Conservation (phyloP, 2,797 vertebrate genomes). For the Thaleichthys pacificus region DNA sequence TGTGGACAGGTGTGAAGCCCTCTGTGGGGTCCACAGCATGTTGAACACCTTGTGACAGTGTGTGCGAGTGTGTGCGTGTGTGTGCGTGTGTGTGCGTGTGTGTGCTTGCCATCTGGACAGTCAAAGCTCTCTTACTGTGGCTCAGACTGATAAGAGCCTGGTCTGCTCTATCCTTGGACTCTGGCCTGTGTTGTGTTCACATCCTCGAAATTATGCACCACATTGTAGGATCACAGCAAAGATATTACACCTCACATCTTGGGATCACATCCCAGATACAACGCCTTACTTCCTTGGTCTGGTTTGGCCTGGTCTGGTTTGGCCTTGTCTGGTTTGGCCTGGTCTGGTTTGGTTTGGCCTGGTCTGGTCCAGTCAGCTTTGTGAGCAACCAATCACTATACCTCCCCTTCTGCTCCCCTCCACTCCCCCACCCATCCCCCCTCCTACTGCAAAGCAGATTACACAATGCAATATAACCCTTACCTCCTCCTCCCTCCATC, state of each 20-base stretch:
- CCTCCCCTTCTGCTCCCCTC: conserved; percentile 53
- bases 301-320: neutral
- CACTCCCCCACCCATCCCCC: conserved; percentile 49
- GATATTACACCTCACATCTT: no score
- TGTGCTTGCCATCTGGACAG: conserved; percentile 2
- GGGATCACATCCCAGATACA: no score
- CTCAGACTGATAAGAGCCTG: conserved; percentile 2
- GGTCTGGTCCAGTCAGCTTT: conserved; percentile 13
- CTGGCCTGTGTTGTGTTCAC: neutral
- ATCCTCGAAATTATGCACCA: no score
- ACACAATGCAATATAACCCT: conserved; percentile 76
- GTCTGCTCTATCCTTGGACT: neutral
- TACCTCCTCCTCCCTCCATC: conserved; percentile 31
- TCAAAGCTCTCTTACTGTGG: neutral
- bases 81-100: conserved; percentile 4
- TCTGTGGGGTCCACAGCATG: neutral
- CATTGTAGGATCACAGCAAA: no score
- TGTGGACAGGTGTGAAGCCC: neutral
- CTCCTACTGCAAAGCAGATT: conserved; percentile 74
- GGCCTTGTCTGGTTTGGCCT: neutral
- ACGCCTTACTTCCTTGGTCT: neutral
- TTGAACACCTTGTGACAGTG: neutral
- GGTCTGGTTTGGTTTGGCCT: conserved; percentile 8
- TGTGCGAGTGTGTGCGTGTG: conserved; percentile 24
- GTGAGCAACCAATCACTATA: conserved; percentile 36